These are phyloP conservation scores for Nasonia oneida DNA, from an alignment of 2,888 invertebrate genomes.

Conservation along the genomic window DNA sequence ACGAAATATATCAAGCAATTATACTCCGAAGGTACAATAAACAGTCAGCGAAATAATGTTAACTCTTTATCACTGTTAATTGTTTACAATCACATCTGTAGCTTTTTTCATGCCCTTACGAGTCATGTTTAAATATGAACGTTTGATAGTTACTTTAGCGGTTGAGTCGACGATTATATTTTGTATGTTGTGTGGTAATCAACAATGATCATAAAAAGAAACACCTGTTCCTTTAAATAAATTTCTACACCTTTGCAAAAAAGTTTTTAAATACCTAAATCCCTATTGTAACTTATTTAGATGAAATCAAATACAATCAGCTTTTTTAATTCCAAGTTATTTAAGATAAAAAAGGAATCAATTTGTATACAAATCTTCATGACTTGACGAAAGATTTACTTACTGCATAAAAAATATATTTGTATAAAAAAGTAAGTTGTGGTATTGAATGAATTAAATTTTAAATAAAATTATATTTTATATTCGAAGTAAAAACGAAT, in stretches of 20 bases:
- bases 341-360: background rate
- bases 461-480: conserved; percentile 23
- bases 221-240: conserved; percentile 61
- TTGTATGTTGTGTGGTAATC: conserved; percentile 58
- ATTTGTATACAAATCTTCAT: conserved; percentile 27
- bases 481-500: conserved; percentile 34
- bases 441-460: background rate
- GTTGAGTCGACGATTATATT: conserved; percentile 54
- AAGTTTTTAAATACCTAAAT: conserved; percentile 16
- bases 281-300: conserved; percentile 9
- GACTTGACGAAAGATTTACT: background rate
- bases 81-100: conserved; percentile 53
- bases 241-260: conserved; percentile 63
- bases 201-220: conserved; percentile 55
- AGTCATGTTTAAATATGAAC: conserved; percentile 47
- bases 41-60: conserved; percentile 55
- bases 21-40: conserved; percentile 58
- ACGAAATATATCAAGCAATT: conserved; percentile 54
- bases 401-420: conserved; percentile 2
- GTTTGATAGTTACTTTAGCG: conserved; percentile 60
- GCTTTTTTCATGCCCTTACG: conserved; percentile 55
- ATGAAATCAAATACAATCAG: background rate
- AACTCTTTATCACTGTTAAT: conserved; percentile 60
- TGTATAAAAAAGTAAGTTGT: conserved; percentile 9
- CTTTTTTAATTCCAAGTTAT: background rate